Evolutionary conservation across 2,113 vertebrate genomes (phyloP), one percentile per base, ranked within the genome.

Genomic region (Lophotis ruficrista): DNA sequence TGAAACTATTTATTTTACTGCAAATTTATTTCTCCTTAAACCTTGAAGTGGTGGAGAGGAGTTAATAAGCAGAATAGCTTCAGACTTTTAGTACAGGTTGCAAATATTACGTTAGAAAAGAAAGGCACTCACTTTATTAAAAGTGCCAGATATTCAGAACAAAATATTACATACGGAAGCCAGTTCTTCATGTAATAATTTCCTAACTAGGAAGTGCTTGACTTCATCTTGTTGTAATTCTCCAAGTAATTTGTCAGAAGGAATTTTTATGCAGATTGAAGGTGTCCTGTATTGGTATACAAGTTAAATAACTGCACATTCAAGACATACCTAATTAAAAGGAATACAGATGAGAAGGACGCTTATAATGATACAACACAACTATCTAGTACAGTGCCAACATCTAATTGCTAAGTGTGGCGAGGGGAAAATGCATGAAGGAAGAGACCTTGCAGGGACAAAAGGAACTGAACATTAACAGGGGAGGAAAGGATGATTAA

Each of bases 301-400:
- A 77, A 48, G 45, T 35, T 66, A 75, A 87, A 45, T 48, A 47
- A 87, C n/a, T 66, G 47, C 41, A 85, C 22, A 41, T 66, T 82
- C 27, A 70, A 88, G 75, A 54, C 13, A 4, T 13, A 69, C 5
- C 31, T 87, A 48, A 62, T 22, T 22, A 64, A 37, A 78, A 70
- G 56, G 58, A 56, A 48, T 21, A 81, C 9, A 82, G 17, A 43
- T 17, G 17, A 77, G 56, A 90, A 83, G 37, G 27, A 84, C 38
- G 33, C 14, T 48, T 48, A 38, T 5, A 54, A 43, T 3, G 6
- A 23, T 24, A 45, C 0, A 0, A 27, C 28, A 22, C 56, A 78
- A 41, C 37, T 51, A 62, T 7, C 47, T 35, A 68, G 35, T 15
- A 58, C 9, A 75, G 60, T 41, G 65, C 28, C 56, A 85, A 61